Conservation (phyloP, 2,888 invertebrate species). For the Dione vanillae region DNA sequence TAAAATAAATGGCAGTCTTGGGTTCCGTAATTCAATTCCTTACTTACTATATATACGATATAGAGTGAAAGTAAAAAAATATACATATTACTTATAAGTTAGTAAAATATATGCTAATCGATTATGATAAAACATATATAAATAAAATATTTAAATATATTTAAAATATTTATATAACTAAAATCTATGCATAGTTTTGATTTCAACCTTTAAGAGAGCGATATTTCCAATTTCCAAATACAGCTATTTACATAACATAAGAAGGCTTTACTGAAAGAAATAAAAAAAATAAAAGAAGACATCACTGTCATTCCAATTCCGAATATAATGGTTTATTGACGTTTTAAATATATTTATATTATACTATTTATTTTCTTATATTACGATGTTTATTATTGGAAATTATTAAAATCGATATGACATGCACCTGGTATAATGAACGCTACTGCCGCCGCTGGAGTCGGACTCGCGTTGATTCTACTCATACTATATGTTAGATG, state of each 20-base stretch:
- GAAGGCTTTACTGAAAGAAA: neutral
- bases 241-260: neutral
- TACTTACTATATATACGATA: too few relatives aligned
- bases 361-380: conserved; percentile 19
- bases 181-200: too few relatives aligned
- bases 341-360: conserved; percentile 7
- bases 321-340: conserved; percentile 34
- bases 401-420: conserved; percentile 48
- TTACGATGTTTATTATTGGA: conserved; percentile 32
- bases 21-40: too few relatives aligned
- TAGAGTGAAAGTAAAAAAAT: too few relatives aligned
- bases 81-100: too few relatives aligned
- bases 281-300: conserved; percentile 23
- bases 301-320: conserved; percentile 40
- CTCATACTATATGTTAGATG: conserved; percentile 59
- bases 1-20: too few relatives aligned
- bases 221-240: too few relatives aligned
- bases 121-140: too few relatives aligned
- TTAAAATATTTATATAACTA: too few relatives aligned
- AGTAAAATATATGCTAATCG: too few relatives aligned
- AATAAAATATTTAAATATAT: too few relatives aligned
- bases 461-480: conserved; percentile 58
- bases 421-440: conserved; percentile 58
- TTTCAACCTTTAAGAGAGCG: too few relatives aligned
- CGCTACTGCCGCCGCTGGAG: conserved; percentile 55